Evolutionary conservation across 2,113 vertebrate species (phyloP).

Genomic region (Misgurnus mizolepis): DNA sequence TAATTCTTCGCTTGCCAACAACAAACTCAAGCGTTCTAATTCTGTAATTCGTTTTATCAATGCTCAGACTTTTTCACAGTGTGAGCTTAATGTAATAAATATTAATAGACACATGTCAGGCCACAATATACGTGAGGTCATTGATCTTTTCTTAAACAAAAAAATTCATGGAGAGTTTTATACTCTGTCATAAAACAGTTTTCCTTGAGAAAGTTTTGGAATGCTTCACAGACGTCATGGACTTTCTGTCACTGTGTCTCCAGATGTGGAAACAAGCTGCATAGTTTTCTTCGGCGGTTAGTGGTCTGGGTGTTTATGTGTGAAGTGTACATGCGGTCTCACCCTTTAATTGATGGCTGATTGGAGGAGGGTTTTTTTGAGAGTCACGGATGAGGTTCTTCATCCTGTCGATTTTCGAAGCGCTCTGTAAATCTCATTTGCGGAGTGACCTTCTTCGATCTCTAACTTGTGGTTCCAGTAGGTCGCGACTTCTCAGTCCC

Average conservation of each 20-base stretch:
- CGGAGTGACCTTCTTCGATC: constrained; percentile 10
- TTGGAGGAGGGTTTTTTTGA: constrained; percentile 3
- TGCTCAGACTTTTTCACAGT: background rate
- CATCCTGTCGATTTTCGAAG: constrained; percentile 9
- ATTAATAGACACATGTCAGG: no score
- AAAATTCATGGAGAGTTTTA: background rate
- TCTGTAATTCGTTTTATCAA: background rate
- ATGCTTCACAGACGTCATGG: background rate
- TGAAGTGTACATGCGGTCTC: constrained; percentile 3
- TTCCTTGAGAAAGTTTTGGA: background rate
- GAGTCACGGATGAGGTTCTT: background rate
- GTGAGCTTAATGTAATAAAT: no score
- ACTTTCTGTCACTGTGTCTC: background rate
- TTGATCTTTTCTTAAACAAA: background rate
- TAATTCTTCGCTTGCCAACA: background rate
- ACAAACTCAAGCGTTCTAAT: background rate
- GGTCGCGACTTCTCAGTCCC: constrained; percentile 30
- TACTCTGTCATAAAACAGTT: background rate
- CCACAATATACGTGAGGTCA: no score
- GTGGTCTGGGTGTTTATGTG: constrained; percentile 36
- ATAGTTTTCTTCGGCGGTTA: background rate
- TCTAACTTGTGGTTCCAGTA: background rate
- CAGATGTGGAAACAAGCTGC: constrained; percentile 17
- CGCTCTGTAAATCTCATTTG: constrained; percentile 19
- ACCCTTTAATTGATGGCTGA: constrained; percentile 36